Evolutionary conservation across 2,113 vertebrate species (phyloP).

Genomic region (Psephotus haematonotus): DNA sequence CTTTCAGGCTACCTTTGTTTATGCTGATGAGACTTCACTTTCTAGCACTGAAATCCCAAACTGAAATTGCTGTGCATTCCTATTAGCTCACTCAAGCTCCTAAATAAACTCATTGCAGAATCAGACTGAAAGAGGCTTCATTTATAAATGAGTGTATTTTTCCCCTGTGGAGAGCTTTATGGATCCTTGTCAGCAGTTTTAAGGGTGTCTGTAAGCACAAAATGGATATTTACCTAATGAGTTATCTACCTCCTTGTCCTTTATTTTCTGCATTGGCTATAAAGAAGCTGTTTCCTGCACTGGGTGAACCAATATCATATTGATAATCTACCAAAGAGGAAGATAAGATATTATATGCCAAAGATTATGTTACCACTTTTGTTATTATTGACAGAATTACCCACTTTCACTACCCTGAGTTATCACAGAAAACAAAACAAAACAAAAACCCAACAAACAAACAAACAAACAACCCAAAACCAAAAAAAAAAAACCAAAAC

Average conservation of each 20-base stretch:
- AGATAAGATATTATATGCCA: not conserved
- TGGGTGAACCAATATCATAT: not conserved
- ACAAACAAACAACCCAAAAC: not conserved
- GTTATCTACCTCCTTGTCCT: not conserved
- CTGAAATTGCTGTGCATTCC: not conserved
- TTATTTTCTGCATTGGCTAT: not conserved
- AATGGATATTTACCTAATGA: not conserved
- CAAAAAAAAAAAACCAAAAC: no score
- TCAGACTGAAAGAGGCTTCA: not conserved
- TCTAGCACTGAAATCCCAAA: not conserved
- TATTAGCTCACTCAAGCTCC: not conserved
- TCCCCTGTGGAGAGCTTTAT: not conserved
- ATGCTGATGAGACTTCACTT: not conserved
- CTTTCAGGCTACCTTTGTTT: not conserved
- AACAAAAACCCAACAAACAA: not conserved
- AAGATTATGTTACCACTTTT: not conserved
- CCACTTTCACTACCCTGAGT: not conserved
- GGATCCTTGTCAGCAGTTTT: not conserved
- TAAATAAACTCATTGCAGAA: not conserved
- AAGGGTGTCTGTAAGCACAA: not conserved
- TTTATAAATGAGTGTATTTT: not conserved
- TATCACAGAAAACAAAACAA: not conserved
- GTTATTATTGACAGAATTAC: not conserved
- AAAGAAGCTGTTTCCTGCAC: not conserved
- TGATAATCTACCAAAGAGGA: not conserved